A percentile compares a stretch with the other conserved stretches of the same genome.
phyloP scores from a whole-genome alignment of 1,140 invertebrate genomes.

The Gerris buenoi region DNA sequence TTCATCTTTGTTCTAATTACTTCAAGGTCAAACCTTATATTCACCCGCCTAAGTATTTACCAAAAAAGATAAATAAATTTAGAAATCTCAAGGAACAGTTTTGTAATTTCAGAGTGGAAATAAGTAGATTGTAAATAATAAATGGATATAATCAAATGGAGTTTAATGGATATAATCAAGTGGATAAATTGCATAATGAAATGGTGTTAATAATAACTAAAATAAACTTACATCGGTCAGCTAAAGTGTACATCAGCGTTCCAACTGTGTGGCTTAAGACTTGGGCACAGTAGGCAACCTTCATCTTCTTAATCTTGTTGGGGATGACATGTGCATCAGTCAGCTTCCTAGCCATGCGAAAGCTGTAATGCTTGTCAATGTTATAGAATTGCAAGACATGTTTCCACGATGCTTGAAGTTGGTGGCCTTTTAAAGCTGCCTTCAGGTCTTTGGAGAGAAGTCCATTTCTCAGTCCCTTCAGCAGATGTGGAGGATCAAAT shows the following conservation, averaged over 20 bases:
- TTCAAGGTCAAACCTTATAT: too few relatives aligned
- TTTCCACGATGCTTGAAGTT: not conserved
- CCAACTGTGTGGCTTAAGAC: not conserved
- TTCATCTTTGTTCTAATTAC: too few relatives aligned
- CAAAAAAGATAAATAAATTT: too few relatives aligned
- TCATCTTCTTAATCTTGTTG: not conserved
- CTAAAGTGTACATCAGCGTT: not conserved
- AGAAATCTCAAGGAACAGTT: too few relatives aligned
- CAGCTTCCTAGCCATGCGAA: not conserved
- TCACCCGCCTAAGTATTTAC: too few relatives aligned
- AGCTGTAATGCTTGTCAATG: not conserved
- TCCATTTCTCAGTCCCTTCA: not conserved
- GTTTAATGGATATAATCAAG: too few relatives aligned
- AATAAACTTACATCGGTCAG: not conserved
- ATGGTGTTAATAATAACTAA: too few relatives aligned
- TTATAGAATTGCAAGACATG: not conserved
- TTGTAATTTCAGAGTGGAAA: too few relatives aligned
- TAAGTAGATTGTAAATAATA: too few relatives aligned
- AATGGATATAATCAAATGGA: too few relatives aligned
- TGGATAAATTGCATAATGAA: too few relatives aligned
- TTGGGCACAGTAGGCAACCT: not conserved
- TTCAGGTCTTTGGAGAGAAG: not conserved
- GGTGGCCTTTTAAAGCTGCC: not conserved
- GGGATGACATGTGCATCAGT: not conserved
- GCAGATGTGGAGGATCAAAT: not conserved